A percentile compares a stretch with the other conserved stretches of the same genome.
Conservation (phyloP, 2,113 vertebrate species). For the Plecturocebus donacophilus region DNA sequence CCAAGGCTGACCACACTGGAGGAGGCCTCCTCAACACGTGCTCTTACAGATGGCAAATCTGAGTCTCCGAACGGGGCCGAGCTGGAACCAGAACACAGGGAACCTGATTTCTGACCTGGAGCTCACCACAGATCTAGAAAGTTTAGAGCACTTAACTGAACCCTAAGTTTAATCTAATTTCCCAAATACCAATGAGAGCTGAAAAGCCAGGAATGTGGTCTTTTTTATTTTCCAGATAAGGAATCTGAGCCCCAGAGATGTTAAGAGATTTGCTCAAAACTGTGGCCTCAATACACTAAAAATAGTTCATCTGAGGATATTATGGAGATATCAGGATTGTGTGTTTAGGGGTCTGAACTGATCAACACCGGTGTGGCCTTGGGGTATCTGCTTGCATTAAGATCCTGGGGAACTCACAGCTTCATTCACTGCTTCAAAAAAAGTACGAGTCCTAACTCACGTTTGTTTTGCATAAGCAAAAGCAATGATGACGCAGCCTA, state of each 20-base stretch:
- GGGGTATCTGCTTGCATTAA: not conserved
- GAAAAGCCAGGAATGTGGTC: not conserved
- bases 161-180: not conserved
- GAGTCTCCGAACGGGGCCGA: not conserved
- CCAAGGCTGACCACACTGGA: not conserved
- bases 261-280: constrained; percentile 5
- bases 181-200: not conserved
- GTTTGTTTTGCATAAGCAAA: not conserved
- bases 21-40: not conserved
- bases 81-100: not conserved
- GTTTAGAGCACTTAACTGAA: not conserved
- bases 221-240: not conserved
- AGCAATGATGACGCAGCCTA: not conserved
- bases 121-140: not conserved
- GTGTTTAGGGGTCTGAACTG: not conserved
- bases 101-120: not conserved
- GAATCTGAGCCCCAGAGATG: not conserved
- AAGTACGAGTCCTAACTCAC: not conserved
- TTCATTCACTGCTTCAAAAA: not conserved
- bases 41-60: not conserved
- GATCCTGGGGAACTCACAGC: not conserved
- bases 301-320: not conserved
- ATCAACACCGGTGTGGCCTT: not conserved
- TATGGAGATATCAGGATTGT: not conserved
- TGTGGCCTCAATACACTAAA: not conserved